Base-by-base conservation (phyloP, 1,140 invertebrate genomes). In the Cecropterus lyciades region DNA sequence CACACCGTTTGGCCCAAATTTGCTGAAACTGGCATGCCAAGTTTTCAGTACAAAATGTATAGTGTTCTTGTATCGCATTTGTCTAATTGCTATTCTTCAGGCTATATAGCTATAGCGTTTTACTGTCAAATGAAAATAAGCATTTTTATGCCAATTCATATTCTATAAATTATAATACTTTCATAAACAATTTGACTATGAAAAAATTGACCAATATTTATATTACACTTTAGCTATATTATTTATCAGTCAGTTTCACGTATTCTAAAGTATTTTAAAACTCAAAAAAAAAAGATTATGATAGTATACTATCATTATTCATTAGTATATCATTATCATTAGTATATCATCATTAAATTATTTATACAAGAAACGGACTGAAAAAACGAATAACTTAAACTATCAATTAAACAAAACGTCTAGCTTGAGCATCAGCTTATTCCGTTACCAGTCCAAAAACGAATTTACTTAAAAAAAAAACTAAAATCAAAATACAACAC, bases 401-500 rank as follows among this genome's bases (percentile, higher is more conserved):
- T 24, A 24, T 24, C 1, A 24, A 45, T 1, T 9, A 56, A 43
- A 24, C 17, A 30, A 7, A 16, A 59, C 30, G 11, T 13, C 14
- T 48, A 60, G 15, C 42, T 15, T 17, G 42, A 62, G 46, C 59
- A 42, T 16, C 14, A 62, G 33, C 46, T 62, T 40, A 62, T 51
- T 62, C 46, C 59, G 59, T 62, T 62, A 62, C 59, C 59, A 62
- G 30, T 62, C 24, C 27, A 13, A 15, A 33, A 62, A 13, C 15
- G 20, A 27, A 40, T 42, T 42, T 62, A 6, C 10, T 13, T 20
- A 13, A 49, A 62, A 14, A 40, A 10, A 51, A 51, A 67, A 62
- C n/a, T n/a, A n/a, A n/a, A n/a, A 69, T 60, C 66, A 57, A 52
- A 69, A 67, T 33, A 66, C 37, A 71, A 69, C 70, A 77, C 67